phyloP scores from a whole-genome alignment of 1,140 invertebrate species.

The Lasioglossum baleicum region DNA sequence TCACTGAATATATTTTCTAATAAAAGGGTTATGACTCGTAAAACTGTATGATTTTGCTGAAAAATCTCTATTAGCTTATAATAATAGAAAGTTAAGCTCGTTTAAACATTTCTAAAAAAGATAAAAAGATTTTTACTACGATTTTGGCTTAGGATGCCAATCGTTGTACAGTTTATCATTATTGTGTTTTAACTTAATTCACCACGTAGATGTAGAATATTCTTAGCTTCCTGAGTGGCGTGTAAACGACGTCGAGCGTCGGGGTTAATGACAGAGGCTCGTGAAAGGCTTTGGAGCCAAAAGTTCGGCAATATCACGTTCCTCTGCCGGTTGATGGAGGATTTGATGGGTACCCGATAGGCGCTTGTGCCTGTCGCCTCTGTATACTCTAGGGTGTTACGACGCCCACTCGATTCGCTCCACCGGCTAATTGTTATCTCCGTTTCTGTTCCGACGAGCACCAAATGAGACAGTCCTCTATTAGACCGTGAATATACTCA shows the following conservation, averaged over 20 bases:
- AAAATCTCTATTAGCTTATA: too few relatives aligned
- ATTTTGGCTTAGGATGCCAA: too few relatives aligned
- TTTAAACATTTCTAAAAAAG: too few relatives aligned
- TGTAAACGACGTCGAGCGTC: not conserved
- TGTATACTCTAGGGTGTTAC: not conserved
- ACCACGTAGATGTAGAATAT: too few relatives aligned
- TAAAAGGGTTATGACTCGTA: too few relatives aligned
- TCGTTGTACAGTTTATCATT: too few relatives aligned
- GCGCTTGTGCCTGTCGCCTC: not conserved
- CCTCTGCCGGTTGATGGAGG: not conserved
- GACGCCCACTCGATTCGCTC: not conserved
- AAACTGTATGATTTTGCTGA: too few relatives aligned
- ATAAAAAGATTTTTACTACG: too few relatives aligned
- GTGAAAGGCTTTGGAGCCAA: not conserved
- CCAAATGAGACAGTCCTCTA: not conserved
- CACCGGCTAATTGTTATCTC: not conserved
- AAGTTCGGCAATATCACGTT: not conserved
- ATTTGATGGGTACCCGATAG: constrained; percentile 6
- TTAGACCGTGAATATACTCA: not conserved
- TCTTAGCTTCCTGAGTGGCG: too few relatives aligned
- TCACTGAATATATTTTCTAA: too few relatives aligned
- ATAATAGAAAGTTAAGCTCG: too few relatives aligned
- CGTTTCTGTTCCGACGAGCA: not conserved
- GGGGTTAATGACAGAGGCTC: not conserved
- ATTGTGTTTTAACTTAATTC: too few relatives aligned